These are phyloP conservation scores for Aelia acuminata DNA, from an alignment of 2,888 invertebrate species.

Conservation along the genomic window DNA sequence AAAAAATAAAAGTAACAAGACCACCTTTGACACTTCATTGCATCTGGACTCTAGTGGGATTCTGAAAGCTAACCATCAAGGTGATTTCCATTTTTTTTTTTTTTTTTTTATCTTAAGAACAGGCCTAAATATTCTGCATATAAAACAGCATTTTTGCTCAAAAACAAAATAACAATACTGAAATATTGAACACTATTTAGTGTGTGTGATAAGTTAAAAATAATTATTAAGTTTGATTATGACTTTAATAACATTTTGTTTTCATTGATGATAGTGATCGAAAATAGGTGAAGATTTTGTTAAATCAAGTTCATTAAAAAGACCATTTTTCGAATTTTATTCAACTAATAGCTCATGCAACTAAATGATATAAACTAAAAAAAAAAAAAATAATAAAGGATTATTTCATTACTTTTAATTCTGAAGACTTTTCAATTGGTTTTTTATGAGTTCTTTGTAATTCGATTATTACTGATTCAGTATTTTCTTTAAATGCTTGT, in stretches of 20 bases:
- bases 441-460: neutral
- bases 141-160: neutral
- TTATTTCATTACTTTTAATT: conserved; percentile 40
- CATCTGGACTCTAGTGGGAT: neutral
- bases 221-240: no score
- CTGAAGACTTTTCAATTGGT: conserved; percentile 3
- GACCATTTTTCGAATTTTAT: neutral
- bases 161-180: neutral
- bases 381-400: neutral
- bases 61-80: neutral
- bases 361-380: neutral
- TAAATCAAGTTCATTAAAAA: neutral
- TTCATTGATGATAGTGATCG: neutral
- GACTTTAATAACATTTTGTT: neutral
- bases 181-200: neutral
- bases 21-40: neutral
- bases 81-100: neutral
- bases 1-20: neutral
- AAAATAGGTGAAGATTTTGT: neutral
- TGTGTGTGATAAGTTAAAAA: neutral
- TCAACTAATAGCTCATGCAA: neutral
- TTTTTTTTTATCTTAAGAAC: neutral
- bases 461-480: conserved; percentile 14
- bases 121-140: neutral
- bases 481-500: conserved; percentile 43